Percentiles rank a stretch among this genome's conserved stretches.
Evolutionary conservation across 1,140 invertebrate species (phyloP).

Genomic region (Latrodectus geometricus): DNA sequence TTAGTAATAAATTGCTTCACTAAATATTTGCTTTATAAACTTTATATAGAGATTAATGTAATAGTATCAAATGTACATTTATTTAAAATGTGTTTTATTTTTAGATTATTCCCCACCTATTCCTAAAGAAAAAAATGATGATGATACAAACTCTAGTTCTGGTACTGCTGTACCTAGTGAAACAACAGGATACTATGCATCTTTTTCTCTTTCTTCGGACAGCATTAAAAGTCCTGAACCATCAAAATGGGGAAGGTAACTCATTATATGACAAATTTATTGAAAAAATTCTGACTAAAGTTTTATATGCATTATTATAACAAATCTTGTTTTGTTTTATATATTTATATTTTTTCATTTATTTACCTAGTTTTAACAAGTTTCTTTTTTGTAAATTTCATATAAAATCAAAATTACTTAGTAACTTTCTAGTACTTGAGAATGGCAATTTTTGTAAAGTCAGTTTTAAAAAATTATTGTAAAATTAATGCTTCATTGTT

Average conservation of each 20-base stretch:
- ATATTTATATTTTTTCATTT: no score
- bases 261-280: background rate
- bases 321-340: no score
- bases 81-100: constrained; percentile 6
- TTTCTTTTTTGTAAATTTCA: no score
- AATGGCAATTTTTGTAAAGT: no score
- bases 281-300: no score
- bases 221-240: constrained; percentile 9
- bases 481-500: no score
- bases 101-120: constrained; percentile 35
- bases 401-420: no score
- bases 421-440: no score
- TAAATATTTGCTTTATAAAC: background rate
- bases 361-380: no score
- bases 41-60: background rate
- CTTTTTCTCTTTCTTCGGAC: constrained; percentile 47
- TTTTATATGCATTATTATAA: no score
- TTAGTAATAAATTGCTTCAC: no score
- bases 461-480: no score
- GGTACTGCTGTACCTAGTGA: constrained; percentile 34
- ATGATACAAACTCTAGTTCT: constrained; percentile 37
- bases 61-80: background rate
- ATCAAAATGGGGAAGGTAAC: constrained; percentile 50
- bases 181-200: constrained; percentile 45
- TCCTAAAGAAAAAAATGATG: constrained; percentile 8